Evolutionary conservation across 1,140 invertebrate species (phyloP), one percentile per base, ranked within the genome.

Genomic region (Lordiphosa clarofinis): DNA sequence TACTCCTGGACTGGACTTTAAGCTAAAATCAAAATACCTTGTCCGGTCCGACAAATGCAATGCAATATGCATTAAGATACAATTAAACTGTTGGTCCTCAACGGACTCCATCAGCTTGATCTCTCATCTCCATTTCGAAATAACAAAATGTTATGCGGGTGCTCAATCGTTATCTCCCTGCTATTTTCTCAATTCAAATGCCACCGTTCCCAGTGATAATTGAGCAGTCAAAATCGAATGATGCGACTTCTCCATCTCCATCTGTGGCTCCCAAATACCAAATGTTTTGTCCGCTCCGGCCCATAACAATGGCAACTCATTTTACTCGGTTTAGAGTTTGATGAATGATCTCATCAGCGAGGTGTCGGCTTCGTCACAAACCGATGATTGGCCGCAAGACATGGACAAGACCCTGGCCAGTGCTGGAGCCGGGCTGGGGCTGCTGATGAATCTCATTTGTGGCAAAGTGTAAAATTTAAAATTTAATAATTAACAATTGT

Each of bases 261-360:
- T 43, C 50, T 50, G 24, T 28, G 24, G 24, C 24, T 28, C 24
- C 24, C 24, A 28, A 28, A 7, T 28, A 4, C 24, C 24, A 28
- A 28, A 28, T 28, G 24, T 28, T 28, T 33, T 21, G 9, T 24
- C 37, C 47, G 38, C 61, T 35, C 53, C 56, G 61, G 35, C 37
- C 42, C 48, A 37, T 56, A 79, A 87, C 84, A 87, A 87, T 87
- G 72, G 84, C 68, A 84, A 87, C 78, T 87, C 84, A 84, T 87
- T 87, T 87, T 48, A 69, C 55, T 56, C 37, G 54, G 35, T 49
- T 28, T 76, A 57, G 43, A 67, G 56, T 65, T 81, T 87, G 86
- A 87, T 87, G 86, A 87, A 87, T 87, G 86, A 87, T 87, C 84
- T 86, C 86, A 87, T 87, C 86, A 87, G 63, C 66, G 78, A 87